Evolutionary conservation across 2,797 vertebrate species (phyloP), one percentile per base, ranked within the genome.

Genomic region (Nyctibius grandis): DNA sequence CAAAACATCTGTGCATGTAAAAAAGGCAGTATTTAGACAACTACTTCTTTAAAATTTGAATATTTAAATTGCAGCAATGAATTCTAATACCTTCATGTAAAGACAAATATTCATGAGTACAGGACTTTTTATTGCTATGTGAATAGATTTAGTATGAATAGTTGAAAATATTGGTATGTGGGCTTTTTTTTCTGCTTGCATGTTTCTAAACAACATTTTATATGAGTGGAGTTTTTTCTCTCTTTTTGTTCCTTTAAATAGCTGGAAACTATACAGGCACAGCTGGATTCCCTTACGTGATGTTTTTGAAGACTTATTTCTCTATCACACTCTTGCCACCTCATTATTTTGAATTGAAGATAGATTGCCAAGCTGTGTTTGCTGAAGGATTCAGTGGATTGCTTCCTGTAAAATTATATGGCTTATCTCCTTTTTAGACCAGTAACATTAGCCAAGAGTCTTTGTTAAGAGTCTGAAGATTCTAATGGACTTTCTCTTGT

Each of bases 271-370:
- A 98, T 99, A 96, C 98, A 99, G 97, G 98, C 98, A 60, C 98
- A 99, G 98, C 97, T 99, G 98, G 98, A 99, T 97, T 98, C 98
- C 73, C 98, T 99, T 92, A 98, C 97, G 2, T 99, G 98, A 99
- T 94, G 97, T 91, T 94, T 91, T 92, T 83, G 91, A 98, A 97
- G 98, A 96, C 90, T 75, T 91, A 64, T 51, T 97, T 98, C 94
- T 94, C 79, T 92, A 90, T 96, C 95, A 91, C 10, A 54, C 90
- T 97, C 84, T 94, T 97, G 94, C 96, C 96, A 94, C 95, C 95
- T 98, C 97, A 84, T 95, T 97, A 95, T 97, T 97, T 97, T 91
- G 82, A 95, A 85, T 76, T 95, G 97, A 97, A 98, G 97, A 98
- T 95, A 96, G 85, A 97, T 97, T 97, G 95, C 89, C 91, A 93